phyloP scores from a whole-genome alignment of 2,888 invertebrate genomes.

The Coleophora flavipennella region DNA sequence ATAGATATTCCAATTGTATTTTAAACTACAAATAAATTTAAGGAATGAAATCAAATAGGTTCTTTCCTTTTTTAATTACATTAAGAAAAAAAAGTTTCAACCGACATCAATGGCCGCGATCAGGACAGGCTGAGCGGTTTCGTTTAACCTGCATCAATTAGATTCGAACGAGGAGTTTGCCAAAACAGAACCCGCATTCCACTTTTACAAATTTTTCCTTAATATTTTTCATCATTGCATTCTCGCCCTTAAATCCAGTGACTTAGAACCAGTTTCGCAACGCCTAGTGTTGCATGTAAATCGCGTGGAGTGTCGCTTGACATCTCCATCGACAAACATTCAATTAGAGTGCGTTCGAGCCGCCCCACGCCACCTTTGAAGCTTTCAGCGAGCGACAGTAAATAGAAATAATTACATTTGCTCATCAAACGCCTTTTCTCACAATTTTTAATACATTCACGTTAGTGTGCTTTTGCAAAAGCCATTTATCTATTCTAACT shows the following conservation, averaged over 20 bases:
- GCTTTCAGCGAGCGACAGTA: constrained; percentile 18
- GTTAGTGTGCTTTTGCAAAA: no score
- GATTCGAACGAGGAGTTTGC: constrained; percentile 7
- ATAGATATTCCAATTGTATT: no score
- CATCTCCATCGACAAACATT: constrained; percentile 27
- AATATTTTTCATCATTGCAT: constrained; percentile 5
- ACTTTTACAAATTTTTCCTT: constrained; percentile 14
- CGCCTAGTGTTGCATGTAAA: constrained; percentile 17
- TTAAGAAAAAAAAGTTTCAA: constrained; percentile 1
- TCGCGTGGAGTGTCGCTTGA: constrained; percentile 13
- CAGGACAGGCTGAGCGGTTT: constrained; percentile 7
- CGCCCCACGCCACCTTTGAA: constrained; percentile 19
- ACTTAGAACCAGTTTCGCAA: constrained; percentile 16
- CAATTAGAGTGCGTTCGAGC: constrained; percentile 27
- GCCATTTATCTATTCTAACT: no score
- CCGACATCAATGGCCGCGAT: constrained; percentile 6
- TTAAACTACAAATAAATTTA: no score
- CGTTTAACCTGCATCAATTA: constrained; percentile 11
- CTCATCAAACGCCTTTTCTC: constrained; percentile 16
- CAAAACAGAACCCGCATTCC: constrained; percentile 11
- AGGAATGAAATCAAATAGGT: no score
- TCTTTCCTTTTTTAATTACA: not conserved
- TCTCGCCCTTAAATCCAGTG: constrained; percentile 10
- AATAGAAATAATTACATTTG: constrained; percentile 23
- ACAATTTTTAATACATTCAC: not conserved